Conservation (phyloP, 2,113 vertebrate genomes). For the Stigmatopora argus region DNA sequence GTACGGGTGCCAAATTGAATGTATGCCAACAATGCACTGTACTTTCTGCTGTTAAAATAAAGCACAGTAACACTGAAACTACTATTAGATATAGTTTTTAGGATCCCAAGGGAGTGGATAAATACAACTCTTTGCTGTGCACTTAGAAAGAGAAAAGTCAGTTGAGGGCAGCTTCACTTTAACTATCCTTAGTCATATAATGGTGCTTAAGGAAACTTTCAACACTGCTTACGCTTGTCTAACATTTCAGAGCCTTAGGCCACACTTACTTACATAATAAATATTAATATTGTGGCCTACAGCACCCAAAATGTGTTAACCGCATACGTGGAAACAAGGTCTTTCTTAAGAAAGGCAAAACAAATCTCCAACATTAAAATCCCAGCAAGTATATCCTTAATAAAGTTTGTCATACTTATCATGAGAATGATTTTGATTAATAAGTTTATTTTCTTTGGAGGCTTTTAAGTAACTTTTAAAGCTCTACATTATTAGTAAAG, state of each 20-base stretch:
- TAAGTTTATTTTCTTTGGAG: neutral
- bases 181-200: neutral
- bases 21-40: neutral
- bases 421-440: neutral
- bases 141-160: slow-evolving; percentile 8
- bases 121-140: slow-evolving; percentile 19
- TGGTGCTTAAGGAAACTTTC: too few species aligned
- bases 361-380: neutral
- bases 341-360: too few species aligned
- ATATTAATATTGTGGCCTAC: too few species aligned
- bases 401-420: neutral
- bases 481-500: neutral
- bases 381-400: neutral
- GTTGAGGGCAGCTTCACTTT: slow-evolving; percentile 4
- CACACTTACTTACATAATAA: too few species aligned
- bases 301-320: too few species aligned
- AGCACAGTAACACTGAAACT: neutral
- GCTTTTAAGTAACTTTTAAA: neutral
- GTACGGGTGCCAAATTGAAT: neutral
- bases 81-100: neutral
- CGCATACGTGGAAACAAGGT: too few species aligned
- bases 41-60: neutral
- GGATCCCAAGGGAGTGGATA: neutral
- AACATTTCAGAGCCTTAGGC: too few species aligned
- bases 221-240: too few species aligned